Evolutionary conservation across 2,113 vertebrate species (phyloP).

Genomic region (Herpailurus yagouaroundi): DNA sequence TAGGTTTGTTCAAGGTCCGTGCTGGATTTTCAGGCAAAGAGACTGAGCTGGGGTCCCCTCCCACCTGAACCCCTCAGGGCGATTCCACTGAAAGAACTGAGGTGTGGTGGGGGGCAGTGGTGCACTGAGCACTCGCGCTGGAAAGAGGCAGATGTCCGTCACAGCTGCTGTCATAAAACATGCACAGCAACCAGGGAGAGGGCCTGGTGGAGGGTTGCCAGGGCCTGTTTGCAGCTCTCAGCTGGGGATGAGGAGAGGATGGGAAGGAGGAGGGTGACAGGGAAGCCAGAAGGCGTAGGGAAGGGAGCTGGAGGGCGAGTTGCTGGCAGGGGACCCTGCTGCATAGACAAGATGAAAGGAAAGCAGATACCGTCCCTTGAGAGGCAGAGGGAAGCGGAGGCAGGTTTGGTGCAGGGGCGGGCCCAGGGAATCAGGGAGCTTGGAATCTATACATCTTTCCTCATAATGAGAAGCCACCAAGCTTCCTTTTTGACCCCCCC

Average conservation of each 20-base stretch:
- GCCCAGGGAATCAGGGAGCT: background rate
- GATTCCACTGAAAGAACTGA: background rate
- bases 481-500: background rate
- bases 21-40: background rate
- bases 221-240: background rate
- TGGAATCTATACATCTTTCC: background rate
- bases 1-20: background rate
- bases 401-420: background rate
- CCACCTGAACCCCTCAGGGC: background rate
- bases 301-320: background rate
- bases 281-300: background rate
- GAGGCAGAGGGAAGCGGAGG: background rate
- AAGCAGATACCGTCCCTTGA: background rate
- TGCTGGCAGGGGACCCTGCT: background rate
- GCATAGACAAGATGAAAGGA: slow-evolving; percentile 5
- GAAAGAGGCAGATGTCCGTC: background rate
- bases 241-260: background rate
- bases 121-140: rapidly evolving
- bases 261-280: background rate
- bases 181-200: background rate
- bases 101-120: background rate
- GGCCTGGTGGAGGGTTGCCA: background rate
- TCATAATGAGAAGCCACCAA: background rate
- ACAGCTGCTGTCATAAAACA: slow-evolving; percentile 15
- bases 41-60: background rate